Percentiles rank a stretch among this genome's conserved stretches.
Conservation (phyloP, 2,888 invertebrate genomes). For the Harpalus rufipes region DNA sequence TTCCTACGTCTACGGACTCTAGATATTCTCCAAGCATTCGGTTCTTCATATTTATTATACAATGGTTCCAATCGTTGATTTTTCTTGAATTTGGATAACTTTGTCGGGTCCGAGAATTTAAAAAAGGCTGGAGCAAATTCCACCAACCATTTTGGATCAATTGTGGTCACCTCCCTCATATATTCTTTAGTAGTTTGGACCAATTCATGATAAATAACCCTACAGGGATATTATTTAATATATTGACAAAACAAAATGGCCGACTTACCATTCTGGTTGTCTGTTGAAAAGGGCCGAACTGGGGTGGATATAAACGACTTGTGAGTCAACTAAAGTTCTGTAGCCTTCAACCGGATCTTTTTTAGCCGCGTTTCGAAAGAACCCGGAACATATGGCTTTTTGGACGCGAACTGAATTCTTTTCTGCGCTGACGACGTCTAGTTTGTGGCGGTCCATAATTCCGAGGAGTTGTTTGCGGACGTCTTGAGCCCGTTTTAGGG, state of each 20-base stretch:
- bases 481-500: slow-evolving; percentile 97
- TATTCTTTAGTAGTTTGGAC: slow-evolving; percentile 99
- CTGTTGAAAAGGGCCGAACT: slow-evolving; percentile 98
- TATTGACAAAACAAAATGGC: too few relatives aligned
- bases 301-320: slow-evolving; percentile 99
- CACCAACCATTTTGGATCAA: slow-evolving; percentile 98
- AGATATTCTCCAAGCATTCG: slow-evolving; percentile 99
- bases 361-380: slow-evolving; percentile 99
- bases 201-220: slow-evolving; percentile 98
- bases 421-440: slow-evolving; percentile 98
- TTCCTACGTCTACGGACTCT: slow-evolving; percentile 92
- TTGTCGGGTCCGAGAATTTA: slow-evolving; percentile 98
- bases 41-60: slow-evolving; percentile 99
- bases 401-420: slow-evolving; percentile 97
- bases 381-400: slow-evolving; percentile 98
- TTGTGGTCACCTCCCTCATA: slow-evolving; percentile 98
- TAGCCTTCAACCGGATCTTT: slow-evolving; percentile 99
- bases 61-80: slow-evolving; percentile 98
- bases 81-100: slow-evolving; percentile 98
- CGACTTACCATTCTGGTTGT: slow-evolving; percentile 96
- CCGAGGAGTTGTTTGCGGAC: slow-evolving; percentile 98
- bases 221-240: too few relatives aligned
- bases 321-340: slow-evolving; percentile 97
- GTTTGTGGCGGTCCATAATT: slow-evolving; percentile 97
- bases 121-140: slow-evolving; percentile 99